Conservation (phyloP, 2,797 vertebrate genomes). For the Acanthiza pusilla region DNA sequence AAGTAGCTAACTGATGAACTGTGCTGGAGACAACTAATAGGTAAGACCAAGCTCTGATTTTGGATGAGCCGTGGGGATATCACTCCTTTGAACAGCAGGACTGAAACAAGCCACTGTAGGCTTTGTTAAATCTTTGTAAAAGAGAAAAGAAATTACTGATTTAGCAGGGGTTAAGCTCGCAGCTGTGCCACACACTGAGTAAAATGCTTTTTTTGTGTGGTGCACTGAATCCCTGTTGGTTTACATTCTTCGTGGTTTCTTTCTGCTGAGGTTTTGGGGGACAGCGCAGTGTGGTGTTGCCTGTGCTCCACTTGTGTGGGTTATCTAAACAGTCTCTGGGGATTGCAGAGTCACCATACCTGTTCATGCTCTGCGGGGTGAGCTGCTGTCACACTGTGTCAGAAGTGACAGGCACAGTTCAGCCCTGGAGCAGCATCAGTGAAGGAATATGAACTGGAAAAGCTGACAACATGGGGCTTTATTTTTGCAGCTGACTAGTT, state of each 20-base stretch:
- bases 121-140: not conserved
- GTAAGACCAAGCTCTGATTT: not conserved
- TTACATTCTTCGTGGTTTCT: not conserved
- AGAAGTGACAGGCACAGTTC: not conserved
- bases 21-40: not conserved
- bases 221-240: not conserved
- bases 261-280: not conserved
- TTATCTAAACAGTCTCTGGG: not conserved
- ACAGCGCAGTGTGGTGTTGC: not conserved
- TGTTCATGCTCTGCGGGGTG: not conserved
- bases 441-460: not conserved
- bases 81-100: not conserved
- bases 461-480: not conserved
- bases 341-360: not conserved
- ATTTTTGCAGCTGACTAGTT: not conserved
- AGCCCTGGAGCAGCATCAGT: not conserved
- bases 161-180: not conserved
- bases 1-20: not conserved
- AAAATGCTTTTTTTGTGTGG: not conserved
- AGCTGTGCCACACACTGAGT: not conserved
- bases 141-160: not conserved
- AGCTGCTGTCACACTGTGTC: not conserved
- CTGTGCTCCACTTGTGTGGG: not conserved
- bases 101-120: not conserved
- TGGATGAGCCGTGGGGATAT: not conserved